Base-by-base conservation (phyloP, 2,888 invertebrate species). In the Tinea trinotella region DNA sequence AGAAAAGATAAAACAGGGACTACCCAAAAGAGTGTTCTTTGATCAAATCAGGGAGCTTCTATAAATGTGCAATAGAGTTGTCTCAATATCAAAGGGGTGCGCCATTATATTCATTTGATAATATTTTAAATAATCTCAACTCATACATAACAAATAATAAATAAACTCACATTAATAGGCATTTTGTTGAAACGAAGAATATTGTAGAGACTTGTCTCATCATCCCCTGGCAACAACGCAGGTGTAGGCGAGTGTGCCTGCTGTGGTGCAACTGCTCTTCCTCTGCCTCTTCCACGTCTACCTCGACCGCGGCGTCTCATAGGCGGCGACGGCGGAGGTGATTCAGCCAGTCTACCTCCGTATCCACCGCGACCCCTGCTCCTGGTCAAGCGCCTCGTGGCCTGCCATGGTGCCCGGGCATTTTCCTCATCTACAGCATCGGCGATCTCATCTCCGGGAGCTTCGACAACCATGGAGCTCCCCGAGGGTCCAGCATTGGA, bases 121-220 rank as follows among this genome's bases (percentile, higher is more conserved):
- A n/a, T n/a, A n/a, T n/a, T n/a, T n/a, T n/a, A n/a, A n/a, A n/a
- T n/a, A n/a, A n/a, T n/a, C n/a, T n/a, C n/a, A n/a, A n/a, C n/a
- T n/a, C n/a, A n/a, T n/a, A n/a, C n/a, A n/a, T n/a, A n/a, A n/a
- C n/a, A n/a, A n/a, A n/a, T n/a, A n/a, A n/a, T n/a, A n/a, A n/a
- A n/a, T n/a, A n/a, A n/a, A n/a, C 87, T 78, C 78, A 92, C 93
- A 61, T 93, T 93, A 54, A 96, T 89, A 1, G 94, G 91, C 54
- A 91, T 90, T 66, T 93, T 93, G 56, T 95, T 96, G 67, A 93
- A 93, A 55, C 92, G 89, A 48, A 97, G 91, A 57, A 94, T 91
- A 64, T 90, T 92, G 75, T 96, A 97, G 4, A 97, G 88, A 63
- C 93, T 94, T 64, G 91, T 90, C 67, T 96, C 95, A 71, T 96